A percentile compares a stretch with the other conserved stretches of the same genome.
These are phyloP conservation scores for Prochilodus magdalenae DNA, from an alignment of 2,113 vertebrate species.

Conservation along the genomic window DNA sequence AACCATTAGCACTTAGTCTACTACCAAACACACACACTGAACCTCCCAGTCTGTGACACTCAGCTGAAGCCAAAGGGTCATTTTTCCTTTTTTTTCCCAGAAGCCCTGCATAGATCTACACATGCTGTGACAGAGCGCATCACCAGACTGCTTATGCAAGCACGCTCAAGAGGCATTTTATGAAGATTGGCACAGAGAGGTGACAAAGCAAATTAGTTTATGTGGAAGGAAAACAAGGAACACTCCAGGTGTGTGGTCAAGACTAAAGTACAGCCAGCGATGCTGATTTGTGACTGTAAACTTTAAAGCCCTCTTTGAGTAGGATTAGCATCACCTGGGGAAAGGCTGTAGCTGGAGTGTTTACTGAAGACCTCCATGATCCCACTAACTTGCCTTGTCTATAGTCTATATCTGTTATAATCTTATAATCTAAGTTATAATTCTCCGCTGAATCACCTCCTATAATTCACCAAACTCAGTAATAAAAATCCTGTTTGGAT, in stretches of 20 bases:
- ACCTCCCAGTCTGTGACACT: neutral
- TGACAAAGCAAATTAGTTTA: constrained; percentile 68
- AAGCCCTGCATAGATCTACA: constrained; percentile 53
- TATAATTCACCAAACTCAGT: too few relatives aligned
- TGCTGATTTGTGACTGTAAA: too few relatives aligned
- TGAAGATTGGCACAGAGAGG: constrained; percentile 66
- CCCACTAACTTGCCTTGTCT: too few relatives aligned
- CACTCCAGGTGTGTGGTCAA: constrained; percentile 27
- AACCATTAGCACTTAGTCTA: neutral
- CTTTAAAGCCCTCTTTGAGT: too few relatives aligned
- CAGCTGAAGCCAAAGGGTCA: neutral
- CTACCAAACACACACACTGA: constrained; percentile 63
- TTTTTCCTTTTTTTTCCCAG: neutral
- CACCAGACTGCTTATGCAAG: constrained; percentile 50
- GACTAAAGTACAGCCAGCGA: too few relatives aligned
- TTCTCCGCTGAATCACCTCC: too few relatives aligned
- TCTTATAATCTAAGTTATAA: too few relatives aligned
- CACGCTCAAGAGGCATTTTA: constrained; percentile 58
- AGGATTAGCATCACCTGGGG: too few relatives aligned
- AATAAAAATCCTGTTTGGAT: too few relatives aligned
- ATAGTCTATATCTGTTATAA: too few relatives aligned
- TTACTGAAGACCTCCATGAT: too few relatives aligned
- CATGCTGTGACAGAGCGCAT: constrained; percentile 62
- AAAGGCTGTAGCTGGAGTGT: too few relatives aligned
- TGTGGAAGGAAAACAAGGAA: constrained; percentile 47